A percentile compares a stretch with the other conserved stretches of the same genome.
Evolutionary conservation across 2,113 vertebrate genomes (phyloP).

Genomic region (Salvelinus sp.): DNA sequence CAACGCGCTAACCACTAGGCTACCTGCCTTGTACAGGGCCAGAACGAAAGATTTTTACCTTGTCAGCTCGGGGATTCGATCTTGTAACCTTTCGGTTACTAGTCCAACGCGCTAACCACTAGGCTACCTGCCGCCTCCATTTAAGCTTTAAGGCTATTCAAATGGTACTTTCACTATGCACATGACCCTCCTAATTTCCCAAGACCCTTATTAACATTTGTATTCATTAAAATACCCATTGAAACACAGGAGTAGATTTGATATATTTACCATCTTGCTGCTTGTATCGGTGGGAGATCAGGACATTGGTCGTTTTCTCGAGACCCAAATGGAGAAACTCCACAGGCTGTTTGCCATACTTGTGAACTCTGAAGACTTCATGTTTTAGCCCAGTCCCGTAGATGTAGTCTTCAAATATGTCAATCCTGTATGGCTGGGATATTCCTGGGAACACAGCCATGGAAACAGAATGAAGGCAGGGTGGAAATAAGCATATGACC

Average conservation of each 20-base stretch:
- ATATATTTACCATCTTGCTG: conserved; percentile 90
- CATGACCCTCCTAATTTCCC: neutral
- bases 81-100: no score
- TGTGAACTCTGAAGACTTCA: conserved; percentile 90
- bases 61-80: no score
- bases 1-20: no score
- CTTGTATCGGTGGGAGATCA: conserved; percentile 92
- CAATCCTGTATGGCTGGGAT: conserved; percentile 91
- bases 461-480: neutral
- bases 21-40: no score
- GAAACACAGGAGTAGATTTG: neutral
- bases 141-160: neutral
- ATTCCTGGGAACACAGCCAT: conserved; percentile 76
- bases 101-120: no score
- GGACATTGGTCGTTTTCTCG: conserved; percentile 89
- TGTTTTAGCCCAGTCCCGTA: conserved; percentile 93
- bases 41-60: no score
- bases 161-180: neutral
- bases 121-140: no score
- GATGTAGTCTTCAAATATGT: conserved; percentile 95
- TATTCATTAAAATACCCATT: neutral
- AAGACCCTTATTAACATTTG: neutral
- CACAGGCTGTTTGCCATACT: conserved; percentile 83
- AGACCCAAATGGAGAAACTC: conserved; percentile 83
- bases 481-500: neutral